Evolutionary conservation across 2,113 vertebrate genomes (phyloP), one percentile per base, ranked within the genome.

Genomic region (Asarcornis scutulata): DNA sequence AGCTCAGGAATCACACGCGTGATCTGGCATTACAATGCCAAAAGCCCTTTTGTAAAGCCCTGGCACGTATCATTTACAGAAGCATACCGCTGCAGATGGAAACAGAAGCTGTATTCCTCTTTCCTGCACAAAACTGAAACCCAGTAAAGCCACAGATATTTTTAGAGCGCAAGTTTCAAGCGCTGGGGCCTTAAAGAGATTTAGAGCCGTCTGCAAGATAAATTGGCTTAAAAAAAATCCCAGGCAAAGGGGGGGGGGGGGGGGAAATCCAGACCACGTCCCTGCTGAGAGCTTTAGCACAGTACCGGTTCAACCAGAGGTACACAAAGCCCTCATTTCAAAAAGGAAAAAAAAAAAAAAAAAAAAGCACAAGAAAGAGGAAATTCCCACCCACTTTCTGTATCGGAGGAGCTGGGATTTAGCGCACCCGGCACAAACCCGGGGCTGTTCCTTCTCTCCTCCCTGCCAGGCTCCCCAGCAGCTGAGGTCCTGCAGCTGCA

Each of bases 401-500:
- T 86, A 93, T 81, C 88, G 56, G 0, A 1, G 66, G 83, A 91
- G 62, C 60, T 69, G 23, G 34, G 34, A 52, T 31, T 91, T 93
- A 72, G 68, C n/a, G 42, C 56, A 58, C 63, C 32, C 36, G 38
- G 55, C 79, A 96, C 86, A 94, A 93, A 95, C 79, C 86, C 80
- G 52, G n/a, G 69, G 83, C 80, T 96, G 89, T 88, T 48, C 46
- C 46, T 22, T 48, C 46, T 48, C 46, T 48, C 20, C 46, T 48
- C 46, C 20, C 46, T 48, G 46, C 46, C 46, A 48, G 46, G 46
- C 46, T 94, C 95, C 92, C 95, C 92, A 96, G 56, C 93, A 95
- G 95, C 93, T 96, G 93, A 96, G 91, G 75, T 78, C 69, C 80
- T 82, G 91, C 96, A 97, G 95, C 95, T 95, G 95, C 96, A 83